Evolutionary conservation across 2,888 invertebrate species (phyloP), one percentile per base, ranked within the genome.

Genomic region (Plagiodera versicolora): DNA sequence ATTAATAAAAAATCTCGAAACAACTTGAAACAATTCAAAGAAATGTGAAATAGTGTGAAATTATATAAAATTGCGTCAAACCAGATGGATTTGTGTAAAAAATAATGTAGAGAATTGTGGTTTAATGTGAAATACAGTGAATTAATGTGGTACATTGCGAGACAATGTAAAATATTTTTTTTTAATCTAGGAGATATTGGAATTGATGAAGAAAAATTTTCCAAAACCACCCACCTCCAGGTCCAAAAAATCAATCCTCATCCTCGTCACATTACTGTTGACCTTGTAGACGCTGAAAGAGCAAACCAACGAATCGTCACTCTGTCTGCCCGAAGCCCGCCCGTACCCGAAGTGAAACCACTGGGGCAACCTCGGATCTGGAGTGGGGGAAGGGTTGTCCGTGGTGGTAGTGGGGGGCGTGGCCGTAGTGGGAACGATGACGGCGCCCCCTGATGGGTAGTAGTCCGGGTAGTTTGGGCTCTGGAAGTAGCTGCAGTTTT

Each of bases 401-500:
- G 70, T 70, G 6, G 67, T 56, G 19, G 67, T 63, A 1, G 67
- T 54, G 14, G 67, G 57, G 4, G 66, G 57, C 17, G 65, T 64
- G 6, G 69, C 63, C 1, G 70, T 69, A 3, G 74, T 72, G 5
- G 74, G 72, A 0, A 72, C 67, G 5, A 75, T 66, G 2, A 72
- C 70, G 8, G 72, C 70, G 14, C 73, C 72, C 24, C 72, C 70
- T 0, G 71, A 58, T 1, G 79, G 80, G 61, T 76, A 79, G 59
- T 75, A 80, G 57, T 83, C 80, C 0, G 91, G 90, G 72, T 86
- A 90, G 50, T 84, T 86, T 1, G 88, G 88, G 74, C 88, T 91
- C 56, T 88, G 87, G 71, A 92, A 91, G 80, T 91, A 91, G 1
- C 87, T 87, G 58, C 85, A 82, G 67, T 86, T 83, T 60, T 87